These are phyloP conservation scores for Cephus pulcher DNA, from an alignment of 2,888 invertebrate species.

Conservation along the genomic window DNA sequence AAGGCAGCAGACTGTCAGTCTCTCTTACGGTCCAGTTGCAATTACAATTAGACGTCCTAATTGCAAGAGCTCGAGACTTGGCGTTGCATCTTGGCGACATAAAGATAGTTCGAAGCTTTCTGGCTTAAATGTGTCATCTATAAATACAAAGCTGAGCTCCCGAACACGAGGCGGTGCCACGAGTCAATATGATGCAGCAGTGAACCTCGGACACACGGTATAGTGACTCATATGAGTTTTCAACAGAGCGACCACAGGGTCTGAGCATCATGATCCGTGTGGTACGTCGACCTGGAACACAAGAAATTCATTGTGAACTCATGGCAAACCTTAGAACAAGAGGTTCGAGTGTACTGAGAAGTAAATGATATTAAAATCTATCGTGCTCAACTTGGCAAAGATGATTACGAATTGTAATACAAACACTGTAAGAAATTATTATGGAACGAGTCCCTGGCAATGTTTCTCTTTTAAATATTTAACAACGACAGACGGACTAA, in stretches of 20 bases:
- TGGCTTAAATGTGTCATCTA: slow-evolving; percentile 64
- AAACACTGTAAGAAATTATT: not conserved
- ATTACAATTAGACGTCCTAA: not conserved
- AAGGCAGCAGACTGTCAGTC: not conserved
- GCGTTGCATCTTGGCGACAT: slow-evolving; percentile 38
- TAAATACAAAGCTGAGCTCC: slow-evolving; percentile 50
- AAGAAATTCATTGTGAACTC: not conserved
- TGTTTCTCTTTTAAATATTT: not conserved
- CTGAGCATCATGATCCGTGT: not conserved
- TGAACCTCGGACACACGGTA: not conserved
- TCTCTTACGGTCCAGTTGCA: not conserved
- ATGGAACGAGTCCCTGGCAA: not conserved
- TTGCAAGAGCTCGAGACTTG: not conserved
- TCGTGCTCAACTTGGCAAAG: not conserved
- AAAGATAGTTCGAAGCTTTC: slow-evolving; percentile 54
- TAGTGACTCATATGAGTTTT: not conserved
- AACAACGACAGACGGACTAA: not conserved
- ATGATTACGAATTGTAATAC: not conserved
- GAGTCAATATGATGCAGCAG: slow-evolving; percentile 8
- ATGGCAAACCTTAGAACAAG: not conserved
- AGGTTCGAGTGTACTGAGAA: not conserved
- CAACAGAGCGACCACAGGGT: not conserved
- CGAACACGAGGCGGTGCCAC: slow-evolving; percentile 22
- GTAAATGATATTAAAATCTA: not conserved
- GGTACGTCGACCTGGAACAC: not conserved